Evolutionary conservation across 2,113 vertebrate genomes (phyloP).

Genomic region (Lota lota): DNA sequence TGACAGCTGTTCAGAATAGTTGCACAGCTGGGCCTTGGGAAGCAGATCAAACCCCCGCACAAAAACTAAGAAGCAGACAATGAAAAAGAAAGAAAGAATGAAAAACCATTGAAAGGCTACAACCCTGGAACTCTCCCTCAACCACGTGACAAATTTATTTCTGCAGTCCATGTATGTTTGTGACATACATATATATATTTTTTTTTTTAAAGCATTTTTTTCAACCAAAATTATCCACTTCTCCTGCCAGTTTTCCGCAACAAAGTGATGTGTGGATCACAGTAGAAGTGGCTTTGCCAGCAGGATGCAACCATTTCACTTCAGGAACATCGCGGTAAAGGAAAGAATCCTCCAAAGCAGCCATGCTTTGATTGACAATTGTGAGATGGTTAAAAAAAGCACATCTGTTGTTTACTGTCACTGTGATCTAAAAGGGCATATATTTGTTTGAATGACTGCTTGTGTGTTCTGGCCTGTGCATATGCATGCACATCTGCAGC

Average conservation of each 20-base stretch:
- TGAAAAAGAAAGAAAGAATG: no score
- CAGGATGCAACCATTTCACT: constrained; percentile 23
- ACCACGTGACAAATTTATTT: no score
- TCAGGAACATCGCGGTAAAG: constrained; percentile 48
- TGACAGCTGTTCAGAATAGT: constrained; percentile 23
- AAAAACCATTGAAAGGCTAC: background rate
- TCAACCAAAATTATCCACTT: background rate
- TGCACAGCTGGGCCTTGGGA: constrained; percentile 37
- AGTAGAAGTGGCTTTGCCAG: constrained; percentile 39
- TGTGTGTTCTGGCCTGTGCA: no score
- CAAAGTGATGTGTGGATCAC: constrained; percentile 42
- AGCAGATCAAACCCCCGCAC: background rate
- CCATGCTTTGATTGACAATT: constrained; percentile 40
- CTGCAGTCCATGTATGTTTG: no score
- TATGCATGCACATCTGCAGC: no score
- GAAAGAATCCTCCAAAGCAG: constrained; percentile 22
- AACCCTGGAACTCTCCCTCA: constrained; percentile 17
- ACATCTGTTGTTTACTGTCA: constrained; percentile 21
- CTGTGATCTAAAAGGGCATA: background rate
- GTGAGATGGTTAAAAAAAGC: constrained; percentile 26
- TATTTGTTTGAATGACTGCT: no score
- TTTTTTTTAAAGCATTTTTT: no score
- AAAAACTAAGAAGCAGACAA: background rate
- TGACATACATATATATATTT: no score
- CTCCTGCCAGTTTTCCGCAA: constrained; percentile 26